Evolutionary conservation across 2,888 invertebrate species (phyloP).

Genomic region (Camptogramma bilineatum): DNA sequence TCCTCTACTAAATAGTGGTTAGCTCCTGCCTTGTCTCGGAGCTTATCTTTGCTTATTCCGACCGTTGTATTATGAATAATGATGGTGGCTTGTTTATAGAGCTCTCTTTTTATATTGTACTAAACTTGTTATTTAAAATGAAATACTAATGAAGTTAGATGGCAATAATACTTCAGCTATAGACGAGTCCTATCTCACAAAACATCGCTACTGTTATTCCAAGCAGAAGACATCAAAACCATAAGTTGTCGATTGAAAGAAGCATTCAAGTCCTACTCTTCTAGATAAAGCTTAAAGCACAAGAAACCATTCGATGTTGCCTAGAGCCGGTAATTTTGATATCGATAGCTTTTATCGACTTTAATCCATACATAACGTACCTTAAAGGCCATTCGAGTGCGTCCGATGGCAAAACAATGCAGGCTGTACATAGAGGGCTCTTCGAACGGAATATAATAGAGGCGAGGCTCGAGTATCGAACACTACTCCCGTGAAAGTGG

Average conservation of each 20-base stretch:
- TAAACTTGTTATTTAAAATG: neutral
- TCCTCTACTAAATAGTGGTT: slow-evolving; percentile 59
- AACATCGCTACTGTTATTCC: neutral
- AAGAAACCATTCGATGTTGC: neutral
- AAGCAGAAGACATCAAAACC: neutral
- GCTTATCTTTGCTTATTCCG: slow-evolving; percentile 33
- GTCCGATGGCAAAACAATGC: slow-evolving; percentile 63
- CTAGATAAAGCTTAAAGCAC: neutral
- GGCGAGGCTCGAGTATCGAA: slow-evolving; percentile 48
- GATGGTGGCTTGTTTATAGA: slow-evolving; percentile 16
- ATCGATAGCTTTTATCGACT: slow-evolving; percentile 41
- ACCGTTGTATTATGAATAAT: slow-evolving; percentile 27
- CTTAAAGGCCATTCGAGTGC: slow-evolving; percentile 50
- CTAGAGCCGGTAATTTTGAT: slow-evolving; percentile 3
- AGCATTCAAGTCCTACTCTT: neutral
- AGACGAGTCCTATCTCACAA: neutral
- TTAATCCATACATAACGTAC: slow-evolving; percentile 52
- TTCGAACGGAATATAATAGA: slow-evolving; percentile 49
- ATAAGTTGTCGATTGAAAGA: too few relatives aligned
- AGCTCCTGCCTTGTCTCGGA: slow-evolving; percentile 36
- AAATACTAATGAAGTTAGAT: neutral
- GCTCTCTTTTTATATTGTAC: neutral
- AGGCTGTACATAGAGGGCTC: slow-evolving; percentile 55
- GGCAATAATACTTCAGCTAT: too few relatives aligned
- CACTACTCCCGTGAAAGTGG: slow-evolving; percentile 47